phyloP scores from a whole-genome alignment of 1,140 invertebrate genomes.

The Telenomus remus region DNA sequence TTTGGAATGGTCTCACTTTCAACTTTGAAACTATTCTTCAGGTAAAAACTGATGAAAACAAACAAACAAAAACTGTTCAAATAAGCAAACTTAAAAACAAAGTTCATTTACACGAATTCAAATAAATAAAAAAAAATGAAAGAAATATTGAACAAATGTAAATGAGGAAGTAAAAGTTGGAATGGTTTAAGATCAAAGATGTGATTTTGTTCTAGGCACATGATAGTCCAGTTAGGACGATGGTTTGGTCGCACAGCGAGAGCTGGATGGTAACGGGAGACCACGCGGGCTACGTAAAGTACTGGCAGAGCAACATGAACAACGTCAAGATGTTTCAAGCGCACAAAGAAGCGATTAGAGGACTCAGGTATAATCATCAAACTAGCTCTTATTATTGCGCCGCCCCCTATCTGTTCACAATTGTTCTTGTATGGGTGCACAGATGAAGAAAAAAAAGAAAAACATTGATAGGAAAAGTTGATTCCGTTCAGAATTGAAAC shows the following conservation, averaged over 20 bases:
- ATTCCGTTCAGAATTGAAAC: too few species aligned
- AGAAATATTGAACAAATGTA: too few species aligned
- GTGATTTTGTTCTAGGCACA: constrained; percentile 85
- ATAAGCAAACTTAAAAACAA: too few species aligned
- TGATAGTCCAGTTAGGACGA: constrained; percentile 96
- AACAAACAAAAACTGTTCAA: too few species aligned
- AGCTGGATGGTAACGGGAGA: constrained; percentile 99
- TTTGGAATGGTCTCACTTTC: constrained; percentile 99
- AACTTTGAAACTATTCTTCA: constrained; percentile 99
- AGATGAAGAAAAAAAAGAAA: constrained; percentile 56
- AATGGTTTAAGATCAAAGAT: too few species aligned
- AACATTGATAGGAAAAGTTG: too few species aligned
- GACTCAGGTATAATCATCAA: constrained; percentile 89
- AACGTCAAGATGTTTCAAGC: constrained; percentile 99
- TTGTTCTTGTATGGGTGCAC: constrained; percentile 67
- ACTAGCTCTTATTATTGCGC: constrained; percentile 71
- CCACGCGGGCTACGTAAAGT: constrained; percentile 98
- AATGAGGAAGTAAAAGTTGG: too few species aligned
- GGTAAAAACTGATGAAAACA: constrained; percentile 75
- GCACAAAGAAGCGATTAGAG: constrained; percentile 99
- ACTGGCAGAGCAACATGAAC: constrained; percentile 99
- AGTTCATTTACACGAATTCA: too few species aligned
- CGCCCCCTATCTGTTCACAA: constrained; percentile 53
- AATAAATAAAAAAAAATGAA: too few species aligned
- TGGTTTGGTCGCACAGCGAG: constrained; percentile 99